Conservation (phyloP, 2,888 invertebrate species). For the Lepidocyrtinus sp. region DNA sequence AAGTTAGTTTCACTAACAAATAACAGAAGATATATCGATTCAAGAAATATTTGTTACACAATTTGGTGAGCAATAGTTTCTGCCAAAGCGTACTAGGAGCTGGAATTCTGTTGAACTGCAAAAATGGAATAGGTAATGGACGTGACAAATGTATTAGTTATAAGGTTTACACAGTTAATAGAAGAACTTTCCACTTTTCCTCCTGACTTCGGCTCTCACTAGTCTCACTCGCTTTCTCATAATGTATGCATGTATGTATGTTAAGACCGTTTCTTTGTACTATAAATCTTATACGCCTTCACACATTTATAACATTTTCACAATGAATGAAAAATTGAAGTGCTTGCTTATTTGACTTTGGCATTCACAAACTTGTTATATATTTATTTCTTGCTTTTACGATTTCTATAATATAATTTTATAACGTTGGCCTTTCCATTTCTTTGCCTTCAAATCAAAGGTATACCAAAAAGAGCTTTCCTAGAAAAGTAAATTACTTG, state of each 20-base stretch:
- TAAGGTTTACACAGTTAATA: too few relatives aligned
- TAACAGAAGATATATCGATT: constrained; percentile 29
- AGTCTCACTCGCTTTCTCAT: background rate
- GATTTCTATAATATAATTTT: constrained; percentile 13
- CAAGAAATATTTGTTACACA: too few relatives aligned
- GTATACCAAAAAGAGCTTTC: too few relatives aligned
- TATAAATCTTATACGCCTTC: background rate
- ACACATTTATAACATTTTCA: constrained; percentile 2
- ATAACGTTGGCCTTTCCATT: constrained; percentile 35
- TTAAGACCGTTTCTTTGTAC: background rate
- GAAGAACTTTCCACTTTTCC: constrained; percentile 5
- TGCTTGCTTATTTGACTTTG: too few relatives aligned
- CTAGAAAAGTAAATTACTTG: background rate
- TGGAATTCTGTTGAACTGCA: too few relatives aligned
- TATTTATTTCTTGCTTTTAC: background rate
- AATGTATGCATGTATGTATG: background rate
- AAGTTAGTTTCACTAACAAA: constrained; percentile 14
- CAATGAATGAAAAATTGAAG: constrained; percentile 1
- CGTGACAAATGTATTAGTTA: constrained; percentile 6
- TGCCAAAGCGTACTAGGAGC: too few relatives aligned
- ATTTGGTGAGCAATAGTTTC: too few relatives aligned
- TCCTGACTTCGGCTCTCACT: background rate
- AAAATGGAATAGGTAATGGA: constrained; percentile 10
- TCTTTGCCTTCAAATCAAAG: background rate
- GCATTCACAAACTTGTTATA: background rate